Base-by-base conservation (phyloP, 2,888 invertebrate genomes). In the Cerceris ruficornis region DNA sequence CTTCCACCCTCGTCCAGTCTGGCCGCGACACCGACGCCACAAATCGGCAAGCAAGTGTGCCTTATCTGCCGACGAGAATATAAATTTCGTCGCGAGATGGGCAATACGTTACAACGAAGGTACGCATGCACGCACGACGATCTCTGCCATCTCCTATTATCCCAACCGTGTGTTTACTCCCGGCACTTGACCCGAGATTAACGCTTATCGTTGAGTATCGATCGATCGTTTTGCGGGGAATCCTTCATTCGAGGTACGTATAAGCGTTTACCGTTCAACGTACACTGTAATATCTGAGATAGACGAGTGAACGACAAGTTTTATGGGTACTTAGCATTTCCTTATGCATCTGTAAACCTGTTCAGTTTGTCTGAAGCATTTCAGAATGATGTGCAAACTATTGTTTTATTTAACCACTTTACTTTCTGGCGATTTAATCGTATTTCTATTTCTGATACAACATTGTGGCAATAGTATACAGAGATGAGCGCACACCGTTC, bases 51-150 rank as follows among this genome's bases (percentile, higher is more conserved):
- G 79, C 79, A 71, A 80, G 78, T 88, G 88, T 88, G 86, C 86
- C 88, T 89, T 89, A 89, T 89, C 88, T 87, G 60, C 74, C 67
- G 59, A 66, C 70, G 83, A 71, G 83, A 85, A 88, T 86, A 88
- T 88, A 88, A 89, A 87, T 88, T 89, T 83, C 54, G 69, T 64
- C 72, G 81, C 74, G 80, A 86, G 80, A 81, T 62, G 77, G 68
- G 71, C 87, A 75, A 83, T 87, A 87, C 80, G 80, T 87, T 87
- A 82, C 69, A 64, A 68, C 58, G 54, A 65, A 17, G 71, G 69
- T 60, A 64, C 77, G 77, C 78, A 83, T 85, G 86, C 80, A 86
- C 80, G 82, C 75, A 79, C 61, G 73, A 57, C 77, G 83, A 84
- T 86, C 86, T 86, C 86, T 71, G 79, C 77, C 81, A 82, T 88